phyloP scores from a whole-genome alignment of 2,797 vertebrate genomes.

The Cirrhinus molitorella region DNA sequence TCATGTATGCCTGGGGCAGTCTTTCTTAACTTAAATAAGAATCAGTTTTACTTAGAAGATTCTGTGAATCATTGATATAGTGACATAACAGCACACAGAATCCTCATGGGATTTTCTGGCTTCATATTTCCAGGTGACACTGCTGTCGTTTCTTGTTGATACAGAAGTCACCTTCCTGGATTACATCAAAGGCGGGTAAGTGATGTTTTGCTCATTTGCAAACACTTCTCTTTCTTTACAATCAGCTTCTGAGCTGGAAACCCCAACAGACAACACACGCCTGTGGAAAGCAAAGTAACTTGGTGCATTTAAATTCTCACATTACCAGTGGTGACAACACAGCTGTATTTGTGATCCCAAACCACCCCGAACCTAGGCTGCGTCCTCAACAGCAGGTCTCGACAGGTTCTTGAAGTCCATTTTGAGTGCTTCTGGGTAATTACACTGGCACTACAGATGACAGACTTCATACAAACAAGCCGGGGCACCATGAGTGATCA shows the following conservation, averaged over 20 bases:
- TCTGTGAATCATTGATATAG: background rate
- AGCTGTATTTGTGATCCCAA: slow-evolving; percentile 27
- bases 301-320: slow-evolving; percentile 25
- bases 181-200: slow-evolving; percentile 99
- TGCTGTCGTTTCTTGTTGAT: slow-evolving; percentile 97
- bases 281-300: background rate
- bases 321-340: slow-evolving; percentile 24
- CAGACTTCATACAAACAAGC: slow-evolving; percentile 35
- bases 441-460: slow-evolving; percentile 38
- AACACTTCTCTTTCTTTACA: background rate
- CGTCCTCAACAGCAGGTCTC: slow-evolving; percentile 37
- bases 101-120: background rate
- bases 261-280: slow-evolving; percentile 4
- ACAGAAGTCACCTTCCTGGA: slow-evolving; percentile 97
- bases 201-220: slow-evolving; percentile 56
- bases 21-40: background rate
- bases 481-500: slow-evolving; percentile 32
- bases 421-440: slow-evolving; percentile 22
- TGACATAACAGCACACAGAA: background rate
- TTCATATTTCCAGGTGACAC: slow-evolving; percentile 85
- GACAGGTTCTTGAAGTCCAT: slow-evolving; percentile 17
- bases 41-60: background rate
- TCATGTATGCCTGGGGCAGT: background rate
- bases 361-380: background rate
- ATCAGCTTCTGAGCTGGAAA: background rate